These are phyloP conservation scores for Arvicanthis niloticus DNA, from an alignment of 2,113 vertebrate genomes.

Conservation along the genomic window DNA sequence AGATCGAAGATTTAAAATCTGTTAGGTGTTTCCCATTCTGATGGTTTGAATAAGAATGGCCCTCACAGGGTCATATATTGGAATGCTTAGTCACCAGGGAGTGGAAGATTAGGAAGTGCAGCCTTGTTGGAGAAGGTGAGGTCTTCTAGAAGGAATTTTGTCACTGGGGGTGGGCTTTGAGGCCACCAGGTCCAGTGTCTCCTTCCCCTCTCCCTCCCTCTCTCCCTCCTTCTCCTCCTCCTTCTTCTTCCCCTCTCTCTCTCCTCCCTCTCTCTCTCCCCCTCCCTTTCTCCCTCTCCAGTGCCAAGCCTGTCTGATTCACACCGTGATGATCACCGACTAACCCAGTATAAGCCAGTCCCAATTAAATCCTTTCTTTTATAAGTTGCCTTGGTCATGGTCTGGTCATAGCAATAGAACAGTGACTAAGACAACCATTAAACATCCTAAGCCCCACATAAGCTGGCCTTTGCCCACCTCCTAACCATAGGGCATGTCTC, in stretches of 20 bases:
- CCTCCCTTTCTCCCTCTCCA: too few relatives aligned
- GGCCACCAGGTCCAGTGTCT: not conserved
- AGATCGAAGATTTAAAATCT: slow-evolving; percentile 12
- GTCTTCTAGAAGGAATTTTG: not conserved
- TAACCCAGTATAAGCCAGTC: not conserved
- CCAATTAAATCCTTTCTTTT: not conserved
- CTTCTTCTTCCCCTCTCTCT: not conserved
- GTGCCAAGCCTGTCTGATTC: not conserved
- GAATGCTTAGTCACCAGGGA: not conserved
- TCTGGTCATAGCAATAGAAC: not conserved
- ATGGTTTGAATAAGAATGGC: too few relatives aligned
- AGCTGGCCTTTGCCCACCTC: not conserved
- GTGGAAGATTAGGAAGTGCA: not conserved
- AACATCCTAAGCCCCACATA: not conserved
- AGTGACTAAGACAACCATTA: not conserved
- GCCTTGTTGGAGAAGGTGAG: too few relatives aligned
- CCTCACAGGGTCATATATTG: not conserved
- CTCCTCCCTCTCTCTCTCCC: rapidly evolving
- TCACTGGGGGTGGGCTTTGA: not conserved
- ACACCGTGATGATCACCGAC: not conserved
- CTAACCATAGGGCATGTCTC: not conserved
- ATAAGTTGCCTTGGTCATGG: not conserved
- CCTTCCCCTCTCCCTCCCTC: rapidly evolving
- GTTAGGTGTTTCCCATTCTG: too few relatives aligned
- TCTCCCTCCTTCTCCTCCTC: too few relatives aligned